A percentile compares a stretch with the other conserved stretches of the same genome.
phyloP scores from a whole-genome alignment of 2,113 vertebrate genomes.

The Chrysemys picta region DNA sequence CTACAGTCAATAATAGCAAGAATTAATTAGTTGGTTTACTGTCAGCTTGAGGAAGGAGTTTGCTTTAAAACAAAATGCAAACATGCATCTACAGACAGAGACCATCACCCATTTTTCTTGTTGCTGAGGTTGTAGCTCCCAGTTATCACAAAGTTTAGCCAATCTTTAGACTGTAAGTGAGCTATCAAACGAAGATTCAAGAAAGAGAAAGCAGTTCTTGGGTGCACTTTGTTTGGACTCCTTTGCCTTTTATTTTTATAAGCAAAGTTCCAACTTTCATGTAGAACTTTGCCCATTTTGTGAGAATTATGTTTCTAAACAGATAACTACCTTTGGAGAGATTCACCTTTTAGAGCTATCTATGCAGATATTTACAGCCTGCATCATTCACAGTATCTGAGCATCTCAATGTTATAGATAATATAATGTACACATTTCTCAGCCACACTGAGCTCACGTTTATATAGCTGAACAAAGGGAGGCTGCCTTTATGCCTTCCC shows the following conservation, averaged over 20 bases:
- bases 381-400: background rate
- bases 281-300: background rate
- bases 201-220: background rate
- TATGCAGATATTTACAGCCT: background rate
- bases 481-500: background rate
- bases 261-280: background rate
- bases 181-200: background rate
- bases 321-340: conserved; percentile 6
- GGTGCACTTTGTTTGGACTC: background rate
- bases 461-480: background rate
- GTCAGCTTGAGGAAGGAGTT: background rate
- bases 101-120: background rate
- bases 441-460: background rate
- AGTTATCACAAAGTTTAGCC: background rate
- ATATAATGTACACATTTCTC: background rate
- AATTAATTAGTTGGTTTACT: background rate
- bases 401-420: background rate
- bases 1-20: background rate
- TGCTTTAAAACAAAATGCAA: fast-evolving
- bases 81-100: background rate
- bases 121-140: background rate
- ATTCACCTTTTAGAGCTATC: background rate
- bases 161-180: background rate
- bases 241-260: background rate
- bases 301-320: background rate